These are phyloP conservation scores for Taeniopygia guttata DNA, from an alignment of 2,797 vertebrate genomes.

Conservation along the genomic window DNA sequence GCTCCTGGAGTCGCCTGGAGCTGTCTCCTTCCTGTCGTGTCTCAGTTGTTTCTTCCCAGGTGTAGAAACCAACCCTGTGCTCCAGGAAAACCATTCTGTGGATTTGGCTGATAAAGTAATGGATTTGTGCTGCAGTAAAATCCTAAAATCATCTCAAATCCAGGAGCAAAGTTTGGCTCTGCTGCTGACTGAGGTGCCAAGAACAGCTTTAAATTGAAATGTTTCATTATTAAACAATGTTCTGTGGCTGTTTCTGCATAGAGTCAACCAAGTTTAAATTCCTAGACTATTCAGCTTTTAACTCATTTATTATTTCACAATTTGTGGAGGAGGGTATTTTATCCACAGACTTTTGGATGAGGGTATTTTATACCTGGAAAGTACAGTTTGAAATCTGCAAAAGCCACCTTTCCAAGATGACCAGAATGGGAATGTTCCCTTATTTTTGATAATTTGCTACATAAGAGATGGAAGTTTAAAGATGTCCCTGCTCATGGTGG, in stretches of 20 bases:
- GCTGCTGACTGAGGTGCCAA: not conserved
- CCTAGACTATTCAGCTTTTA: not conserved
- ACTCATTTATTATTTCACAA: not conserved
- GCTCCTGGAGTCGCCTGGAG: not conserved
- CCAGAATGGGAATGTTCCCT: not conserved
- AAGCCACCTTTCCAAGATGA: not conserved
- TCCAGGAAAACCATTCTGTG: not conserved
- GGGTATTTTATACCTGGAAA: not conserved
- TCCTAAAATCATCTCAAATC: not conserved
- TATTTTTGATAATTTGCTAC: not conserved
- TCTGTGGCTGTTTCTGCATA: not conserved
- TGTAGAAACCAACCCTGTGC: not conserved
- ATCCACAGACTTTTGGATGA: not conserved
- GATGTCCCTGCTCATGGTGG: rapidly evolving
- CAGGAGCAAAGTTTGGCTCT: not conserved
- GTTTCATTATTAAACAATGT: rapidly evolving
- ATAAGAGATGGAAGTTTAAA: not conserved
- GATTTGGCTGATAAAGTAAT: rapidly evolving
- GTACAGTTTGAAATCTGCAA: not conserved
- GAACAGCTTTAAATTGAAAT: not conserved
- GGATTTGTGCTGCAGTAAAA: not conserved
- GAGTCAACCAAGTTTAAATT: not conserved
- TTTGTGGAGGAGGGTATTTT: not conserved
- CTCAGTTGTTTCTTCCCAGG: not conserved
- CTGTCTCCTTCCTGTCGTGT: rapidly evolving